These are phyloP conservation scores for Polydrusus tereticollis DNA, from an alignment of 2,888 invertebrate species.

Conservation along the genomic window DNA sequence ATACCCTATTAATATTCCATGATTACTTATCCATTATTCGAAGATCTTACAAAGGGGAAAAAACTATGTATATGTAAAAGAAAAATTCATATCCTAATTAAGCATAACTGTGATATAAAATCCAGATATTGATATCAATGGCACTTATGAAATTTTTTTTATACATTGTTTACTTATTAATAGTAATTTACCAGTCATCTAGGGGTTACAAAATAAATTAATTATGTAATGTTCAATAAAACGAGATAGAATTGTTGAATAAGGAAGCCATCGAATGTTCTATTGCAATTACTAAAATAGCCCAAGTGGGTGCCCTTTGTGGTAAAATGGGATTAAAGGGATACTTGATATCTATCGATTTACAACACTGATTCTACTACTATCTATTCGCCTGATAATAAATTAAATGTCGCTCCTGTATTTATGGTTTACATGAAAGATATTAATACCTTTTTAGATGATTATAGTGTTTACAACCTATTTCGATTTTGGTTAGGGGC, in stretches of 20 bases:
- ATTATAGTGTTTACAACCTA: background rate
- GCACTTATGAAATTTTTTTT: too few relatives aligned
- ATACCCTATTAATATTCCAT: too few relatives aligned
- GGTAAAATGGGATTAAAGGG: conserved; percentile 29
- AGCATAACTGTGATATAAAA: too few relatives aligned
- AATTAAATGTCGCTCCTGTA: conserved; percentile 18
- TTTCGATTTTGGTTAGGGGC: background rate
- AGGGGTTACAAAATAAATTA: background rate
- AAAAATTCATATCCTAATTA: too few relatives aligned
- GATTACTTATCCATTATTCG: too few relatives aligned
- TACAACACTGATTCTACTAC: conserved; percentile 19
- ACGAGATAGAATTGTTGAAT: background rate
- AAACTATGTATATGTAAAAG: too few relatives aligned
- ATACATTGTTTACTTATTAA: too few relatives aligned
- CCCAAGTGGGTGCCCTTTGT: conserved; percentile 21
- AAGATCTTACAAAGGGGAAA: too few relatives aligned
- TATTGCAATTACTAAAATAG: conserved; percentile 28
- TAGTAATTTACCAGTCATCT: too few relatives aligned
- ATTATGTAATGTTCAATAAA: background rate
- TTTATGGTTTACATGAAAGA: background rate
- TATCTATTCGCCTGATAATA: conserved; percentile 21
- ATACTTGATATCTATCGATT: conserved; percentile 31
- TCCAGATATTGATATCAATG: too few relatives aligned
- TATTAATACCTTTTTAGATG: background rate
- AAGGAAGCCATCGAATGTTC: background rate